These are phyloP conservation scores for Laodelphax striatellus DNA, from an alignment of 1,140 invertebrate genomes.

Conservation along the genomic window DNA sequence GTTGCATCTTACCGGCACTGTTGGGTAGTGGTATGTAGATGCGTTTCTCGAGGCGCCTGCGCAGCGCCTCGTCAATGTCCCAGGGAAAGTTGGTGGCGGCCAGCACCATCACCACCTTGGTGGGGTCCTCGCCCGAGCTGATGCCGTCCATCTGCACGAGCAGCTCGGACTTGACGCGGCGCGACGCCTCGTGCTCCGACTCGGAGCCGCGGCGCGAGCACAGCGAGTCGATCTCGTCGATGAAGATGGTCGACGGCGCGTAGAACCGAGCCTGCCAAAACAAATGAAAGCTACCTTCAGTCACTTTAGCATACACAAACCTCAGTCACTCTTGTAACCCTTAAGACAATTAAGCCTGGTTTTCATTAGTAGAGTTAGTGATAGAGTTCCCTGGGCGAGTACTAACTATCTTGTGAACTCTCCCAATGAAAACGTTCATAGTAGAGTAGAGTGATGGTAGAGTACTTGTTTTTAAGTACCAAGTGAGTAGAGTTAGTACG, in stretches of 20 bases:
- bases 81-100: conserved; percentile 99
- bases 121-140: conserved; percentile 53
- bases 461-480: too few relatives aligned
- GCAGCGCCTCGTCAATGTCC: conserved; percentile 97
- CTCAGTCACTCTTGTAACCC: too few relatives aligned
- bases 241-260: conserved; percentile 98
- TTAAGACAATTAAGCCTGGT: too few relatives aligned
- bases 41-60: conserved; percentile 90
- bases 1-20: conserved; percentile 36
- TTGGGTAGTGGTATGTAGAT: conserved; percentile 99
- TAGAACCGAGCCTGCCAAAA: conserved; percentile 82
- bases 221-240: conserved; percentile 98
- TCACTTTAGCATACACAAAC: too few relatives aligned
- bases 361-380: too few relatives aligned
- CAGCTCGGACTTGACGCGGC: conserved; percentile 95
- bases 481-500: too few relatives aligned
- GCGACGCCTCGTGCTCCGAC: conserved; percentile 94
- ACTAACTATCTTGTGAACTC: too few relatives aligned
- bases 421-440: too few relatives aligned
- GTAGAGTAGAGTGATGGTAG: too few relatives aligned
- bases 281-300: background rate
- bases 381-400: too few relatives aligned
- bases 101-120: conserved; percentile 90
- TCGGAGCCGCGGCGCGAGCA: conserved; percentile 92
- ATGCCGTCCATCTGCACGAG: conserved; percentile 99